Evolutionary conservation across 2,113 vertebrate species (phyloP).

Genomic region (Crocuta crocuta): DNA sequence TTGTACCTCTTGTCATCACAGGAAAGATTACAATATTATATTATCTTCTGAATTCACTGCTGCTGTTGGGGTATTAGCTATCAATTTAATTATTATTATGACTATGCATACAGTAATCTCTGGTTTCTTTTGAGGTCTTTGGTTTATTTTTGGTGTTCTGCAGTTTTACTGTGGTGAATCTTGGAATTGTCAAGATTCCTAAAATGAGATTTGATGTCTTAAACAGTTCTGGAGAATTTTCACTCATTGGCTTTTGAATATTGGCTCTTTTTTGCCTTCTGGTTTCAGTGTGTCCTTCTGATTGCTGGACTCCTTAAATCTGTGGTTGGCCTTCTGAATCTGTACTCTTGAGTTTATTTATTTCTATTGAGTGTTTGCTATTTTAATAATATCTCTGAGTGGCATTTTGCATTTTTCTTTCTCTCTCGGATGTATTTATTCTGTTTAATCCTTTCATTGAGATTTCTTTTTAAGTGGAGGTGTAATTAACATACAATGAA

Average conservation of each 20-base stretch:
- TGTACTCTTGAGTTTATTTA: neutral
- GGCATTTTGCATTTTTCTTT: neutral
- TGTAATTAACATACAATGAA: neutral
- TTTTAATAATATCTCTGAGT: neutral
- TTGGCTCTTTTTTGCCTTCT: neutral
- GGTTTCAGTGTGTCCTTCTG: neutral
- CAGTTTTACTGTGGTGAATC: neutral
- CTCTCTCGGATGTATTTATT: neutral
- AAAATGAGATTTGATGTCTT: neutral
- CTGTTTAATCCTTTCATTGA: neutral
- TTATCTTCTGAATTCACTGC: neutral
- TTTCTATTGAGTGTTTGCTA: neutral
- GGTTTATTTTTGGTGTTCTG: neutral
- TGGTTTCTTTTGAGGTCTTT: constrained; percentile 7
- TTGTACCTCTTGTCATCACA: neutral
- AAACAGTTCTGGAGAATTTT: neutral
- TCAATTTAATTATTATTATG: neutral
- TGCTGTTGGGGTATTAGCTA: neutral
- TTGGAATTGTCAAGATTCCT: neutral
- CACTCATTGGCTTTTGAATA: neutral
- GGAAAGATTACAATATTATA: neutral
- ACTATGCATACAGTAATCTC: neutral
- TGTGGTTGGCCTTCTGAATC: neutral
- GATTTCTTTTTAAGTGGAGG: neutral
- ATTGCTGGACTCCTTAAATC: neutral